These are phyloP conservation scores for Sciurus niger DNA, from an alignment of 2,113 vertebrate genomes.

Conservation along the genomic window DNA sequence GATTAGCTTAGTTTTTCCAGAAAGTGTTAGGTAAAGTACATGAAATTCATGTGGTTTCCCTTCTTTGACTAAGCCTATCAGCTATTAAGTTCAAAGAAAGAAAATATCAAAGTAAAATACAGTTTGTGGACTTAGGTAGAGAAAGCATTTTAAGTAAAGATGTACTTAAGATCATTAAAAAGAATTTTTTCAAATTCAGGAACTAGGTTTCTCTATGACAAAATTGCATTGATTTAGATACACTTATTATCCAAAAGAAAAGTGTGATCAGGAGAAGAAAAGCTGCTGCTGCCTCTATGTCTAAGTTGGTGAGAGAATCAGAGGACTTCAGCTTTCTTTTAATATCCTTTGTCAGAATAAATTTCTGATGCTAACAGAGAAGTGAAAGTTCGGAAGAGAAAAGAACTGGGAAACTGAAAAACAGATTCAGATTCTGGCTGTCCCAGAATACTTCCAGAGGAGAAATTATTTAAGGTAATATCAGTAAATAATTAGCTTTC, in stretches of 20 bases:
- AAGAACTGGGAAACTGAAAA: slow-evolving; percentile 14
- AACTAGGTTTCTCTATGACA: slow-evolving; percentile 24
- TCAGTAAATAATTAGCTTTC: background rate
- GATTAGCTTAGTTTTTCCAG: slow-evolving; percentile 62
- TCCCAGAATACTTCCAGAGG: background rate
- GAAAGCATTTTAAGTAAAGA: slow-evolving; percentile 64
- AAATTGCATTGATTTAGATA: slow-evolving; percentile 55
- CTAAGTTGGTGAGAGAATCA: slow-evolving; percentile 43
- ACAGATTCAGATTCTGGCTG: background rate
- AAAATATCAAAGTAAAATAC: background rate
- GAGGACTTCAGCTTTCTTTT: slow-evolving; percentile 56
- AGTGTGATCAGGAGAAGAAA: slow-evolving; percentile 29
- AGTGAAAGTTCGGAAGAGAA: background rate
- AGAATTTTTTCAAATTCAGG: slow-evolving; percentile 57
- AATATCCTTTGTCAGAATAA: slow-evolving; percentile 61
- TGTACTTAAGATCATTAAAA: slow-evolving; percentile 49
- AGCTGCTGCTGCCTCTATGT: background rate
- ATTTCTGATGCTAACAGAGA: background rate
- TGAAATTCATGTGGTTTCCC: slow-evolving; percentile 5
- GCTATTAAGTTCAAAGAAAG: slow-evolving; percentile 52
- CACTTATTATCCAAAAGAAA: slow-evolving; percentile 57
- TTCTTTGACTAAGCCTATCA: slow-evolving; percentile 57
- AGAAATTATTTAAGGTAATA: slow-evolving; percentile 39
- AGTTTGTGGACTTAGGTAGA: slow-evolving; percentile 12
- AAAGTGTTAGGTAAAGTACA: background rate